Evolutionary conservation across 2,888 invertebrate genomes (phyloP), one percentile per base, ranked within the genome.

Genomic region (Arge pagana): DNA sequence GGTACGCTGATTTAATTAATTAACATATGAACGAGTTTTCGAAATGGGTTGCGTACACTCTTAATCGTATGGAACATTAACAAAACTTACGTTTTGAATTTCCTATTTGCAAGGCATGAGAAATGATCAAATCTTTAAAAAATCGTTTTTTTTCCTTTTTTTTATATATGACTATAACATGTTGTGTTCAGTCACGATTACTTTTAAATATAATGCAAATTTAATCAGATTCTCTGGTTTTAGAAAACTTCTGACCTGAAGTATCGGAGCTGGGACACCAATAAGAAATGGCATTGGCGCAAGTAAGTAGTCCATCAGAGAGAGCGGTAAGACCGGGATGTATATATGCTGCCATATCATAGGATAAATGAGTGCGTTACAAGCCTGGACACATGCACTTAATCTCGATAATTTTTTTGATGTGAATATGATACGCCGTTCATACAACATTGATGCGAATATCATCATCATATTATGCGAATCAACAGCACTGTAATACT

Each of bases 261-360:
- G 85, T 48, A 94, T 88, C 65, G 85, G 83, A 59, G 88, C 84
- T 60, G 96, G 96, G 57, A 97, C 93, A 55, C 98, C 98, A 69
- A 98, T 96, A 39, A 98, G 82, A 80, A 92, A 98, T 39, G 98
- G 98, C 97, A 98, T 98, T 1, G 98, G 98, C 10, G 98, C 98
- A 63, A 89, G 81, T 60, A 95, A 79, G 77, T 93, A 93, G 78
- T 96, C 97, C 61, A 90, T 87, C 56, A 97, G 83, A 70, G 90
- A 86, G 74, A 87, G 84, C 16, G 97, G 96, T 68, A 97, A 79
- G 63, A 98, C 90, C 48, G 97, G 97, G 78, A 98, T 96, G 77
- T 93, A 98, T 71, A 98, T 93, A 70, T 97, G 96, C 78, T 98
- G 97, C 98, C 98, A 98, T 62, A 90, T 89, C 96, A 99, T 96